A percentile compares a stretch with the other conserved stretches of the same genome.
Evolutionary conservation across 2,888 invertebrate genomes (phyloP).

Genomic region (Tuberolachnus salignus): DNA sequence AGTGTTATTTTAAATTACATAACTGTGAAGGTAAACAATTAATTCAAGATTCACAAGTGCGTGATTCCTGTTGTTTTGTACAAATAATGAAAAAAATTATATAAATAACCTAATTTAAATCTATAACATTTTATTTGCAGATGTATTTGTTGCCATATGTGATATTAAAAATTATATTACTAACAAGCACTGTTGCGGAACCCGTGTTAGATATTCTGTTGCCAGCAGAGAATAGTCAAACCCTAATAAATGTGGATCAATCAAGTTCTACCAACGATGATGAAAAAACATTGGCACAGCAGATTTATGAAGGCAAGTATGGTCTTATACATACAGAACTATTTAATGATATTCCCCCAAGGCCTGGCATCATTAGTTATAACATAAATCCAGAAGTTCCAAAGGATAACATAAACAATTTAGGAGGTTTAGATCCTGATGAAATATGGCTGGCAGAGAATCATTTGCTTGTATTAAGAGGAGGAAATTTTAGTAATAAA

Average conservation of each 20-base stretch:
- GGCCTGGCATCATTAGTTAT: slow-evolving; percentile 84
- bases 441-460: slow-evolving; percentile 92
- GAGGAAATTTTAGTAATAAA: slow-evolving; percentile 70
- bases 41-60: slow-evolving; percentile 47
- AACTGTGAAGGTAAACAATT: slow-evolving; percentile 40
- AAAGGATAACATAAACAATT: slow-evolving; percentile 77
- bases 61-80: slow-evolving; percentile 47
- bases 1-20: slow-evolving; percentile 7
- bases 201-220: slow-evolving; percentile 32
- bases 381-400: slow-evolving; percentile 80
- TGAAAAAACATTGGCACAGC: slow-evolving; percentile 84
- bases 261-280: slow-evolving; percentile 66
- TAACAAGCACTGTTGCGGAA: slow-evolving; percentile 41
- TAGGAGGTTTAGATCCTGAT: slow-evolving; percentile 81
- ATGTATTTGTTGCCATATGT: slow-evolving; percentile 54
- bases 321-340: slow-evolving; percentile 86
- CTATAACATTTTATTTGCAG: slow-evolving; percentile 41
- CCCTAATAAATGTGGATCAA: slow-evolving; percentile 23
- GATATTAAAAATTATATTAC: slow-evolving; percentile 52
- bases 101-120: slow-evolving; percentile 48
- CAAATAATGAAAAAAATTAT: slow-evolving; percentile 41
- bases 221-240: slow-evolving; percentile 43
- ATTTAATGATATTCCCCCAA: slow-evolving; percentile 71
- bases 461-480: slow-evolving; percentile 81
- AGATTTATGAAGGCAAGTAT: slow-evolving; percentile 88